phyloP scores from a whole-genome alignment of 2,797 vertebrate genomes.

The Phrynocephalus vlangalii region DNA sequence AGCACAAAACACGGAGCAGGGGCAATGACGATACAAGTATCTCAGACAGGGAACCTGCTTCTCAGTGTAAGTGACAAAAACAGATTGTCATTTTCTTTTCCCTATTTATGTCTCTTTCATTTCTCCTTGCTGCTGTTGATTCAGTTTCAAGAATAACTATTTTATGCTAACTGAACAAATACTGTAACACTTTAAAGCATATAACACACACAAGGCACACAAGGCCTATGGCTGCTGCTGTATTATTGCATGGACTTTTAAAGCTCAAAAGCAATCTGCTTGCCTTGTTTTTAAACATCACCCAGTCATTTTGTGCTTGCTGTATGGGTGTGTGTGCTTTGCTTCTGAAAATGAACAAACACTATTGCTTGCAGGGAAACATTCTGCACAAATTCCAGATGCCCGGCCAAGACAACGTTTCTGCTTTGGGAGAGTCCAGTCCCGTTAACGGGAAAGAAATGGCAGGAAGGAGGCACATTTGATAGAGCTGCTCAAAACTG shows the following conservation, averaged over 20 bases:
- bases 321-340: no score
- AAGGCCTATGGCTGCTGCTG: no score
- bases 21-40: slow-evolving; percentile 44
- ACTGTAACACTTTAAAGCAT: no score
- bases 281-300: no score
- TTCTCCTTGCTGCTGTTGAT: slow-evolving; percentile 38
- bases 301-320: no score
- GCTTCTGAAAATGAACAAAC: no score
- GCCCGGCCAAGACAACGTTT: no score
- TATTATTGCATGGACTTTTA: no score
- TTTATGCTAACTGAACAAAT: slow-evolving; percentile 8
- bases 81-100: slow-evolving; percentile 76
- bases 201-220: no score
- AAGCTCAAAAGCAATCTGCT: no score
- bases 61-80: slow-evolving; percentile 72
- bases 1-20: slow-evolving; percentile 43
- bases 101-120: slow-evolving; percentile 39
- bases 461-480: neutral
- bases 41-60: slow-evolving; percentile 65
- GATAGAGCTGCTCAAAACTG: neutral
- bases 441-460: slow-evolving; percentile 33
- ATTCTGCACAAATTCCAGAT: no score
- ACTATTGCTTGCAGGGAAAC: no score
- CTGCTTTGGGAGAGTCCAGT: neutral
- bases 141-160: slow-evolving; percentile 45